Percentiles rank a stretch among this genome's conserved stretches.
phyloP scores from a whole-genome alignment of 2,888 invertebrate genomes.

The Agonopterix subpropinquella region DNA sequence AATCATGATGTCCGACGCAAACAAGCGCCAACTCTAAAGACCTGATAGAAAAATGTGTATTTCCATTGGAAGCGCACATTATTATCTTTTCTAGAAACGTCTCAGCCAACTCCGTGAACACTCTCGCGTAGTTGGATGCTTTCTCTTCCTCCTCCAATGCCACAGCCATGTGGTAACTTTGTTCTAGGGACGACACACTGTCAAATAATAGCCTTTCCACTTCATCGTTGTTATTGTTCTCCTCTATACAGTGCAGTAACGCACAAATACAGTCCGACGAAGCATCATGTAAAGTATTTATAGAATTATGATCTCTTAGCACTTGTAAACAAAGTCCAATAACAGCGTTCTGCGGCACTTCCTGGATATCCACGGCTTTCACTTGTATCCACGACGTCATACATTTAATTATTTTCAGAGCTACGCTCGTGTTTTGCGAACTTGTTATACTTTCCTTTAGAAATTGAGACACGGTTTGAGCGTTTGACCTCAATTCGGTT shows the following conservation, averaged over 20 bases:
- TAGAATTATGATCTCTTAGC: slow-evolving; percentile 76
- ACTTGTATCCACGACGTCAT: slow-evolving; percentile 95
- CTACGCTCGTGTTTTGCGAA: slow-evolving; percentile 80
- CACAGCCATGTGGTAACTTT: slow-evolving; percentile 92
- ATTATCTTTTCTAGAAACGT: slow-evolving; percentile 91
- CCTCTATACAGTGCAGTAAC: slow-evolving; percentile 88
- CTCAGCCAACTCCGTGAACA: slow-evolving; percentile 96
- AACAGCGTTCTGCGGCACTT: slow-evolving; percentile 83
- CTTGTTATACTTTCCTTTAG: slow-evolving; percentile 84
- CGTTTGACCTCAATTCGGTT: slow-evolving; percentile 84
- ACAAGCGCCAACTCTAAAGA: slow-evolving; percentile 91
- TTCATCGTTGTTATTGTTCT: slow-evolving; percentile 81
- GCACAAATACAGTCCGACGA: slow-evolving; percentile 94
- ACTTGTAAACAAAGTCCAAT: slow-evolving; percentile 84
- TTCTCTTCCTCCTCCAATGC: slow-evolving; percentile 96
- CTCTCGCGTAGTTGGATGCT: slow-evolving; percentile 93
- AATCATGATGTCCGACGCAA: slow-evolving; percentile 98
- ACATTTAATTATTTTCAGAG: slow-evolving; percentile 86
- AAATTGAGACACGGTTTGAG: slow-evolving; percentile 86
- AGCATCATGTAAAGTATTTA: slow-evolving; percentile 86
- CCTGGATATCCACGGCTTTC: slow-evolving; percentile 84
- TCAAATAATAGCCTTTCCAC: slow-evolving; percentile 89
- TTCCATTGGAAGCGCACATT: slow-evolving; percentile 74
- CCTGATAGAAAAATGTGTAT: slow-evolving; percentile 85
- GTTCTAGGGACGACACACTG: slow-evolving; percentile 86